Conservation (phyloP, 2,888 invertebrate species). For the Azorinus chamasolen region DNA sequence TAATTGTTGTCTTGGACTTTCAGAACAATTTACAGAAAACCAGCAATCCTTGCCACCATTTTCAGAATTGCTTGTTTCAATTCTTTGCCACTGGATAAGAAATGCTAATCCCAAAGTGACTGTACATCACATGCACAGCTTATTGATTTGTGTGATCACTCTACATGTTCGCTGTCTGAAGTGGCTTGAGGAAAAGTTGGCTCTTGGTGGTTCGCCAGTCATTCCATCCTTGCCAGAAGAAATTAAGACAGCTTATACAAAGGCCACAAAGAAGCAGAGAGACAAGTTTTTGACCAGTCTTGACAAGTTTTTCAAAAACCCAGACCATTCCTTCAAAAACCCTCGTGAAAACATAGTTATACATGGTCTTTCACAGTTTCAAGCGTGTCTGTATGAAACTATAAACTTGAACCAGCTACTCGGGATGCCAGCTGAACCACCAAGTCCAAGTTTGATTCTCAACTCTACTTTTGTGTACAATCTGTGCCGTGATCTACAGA, state of each 20-base stretch:
- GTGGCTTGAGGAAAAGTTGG: conserved; percentile 45
- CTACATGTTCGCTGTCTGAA: conserved; percentile 45
- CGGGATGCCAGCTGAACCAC: conserved; percentile 66
- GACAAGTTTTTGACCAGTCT: conserved; percentile 42
- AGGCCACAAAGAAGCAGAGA: conserved; percentile 26
- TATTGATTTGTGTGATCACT: conserved; percentile 59
- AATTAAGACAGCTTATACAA: conserved; percentile 31
- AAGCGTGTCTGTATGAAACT: conserved; percentile 79
- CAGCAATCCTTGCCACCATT: conserved; percentile 6
- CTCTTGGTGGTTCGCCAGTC: conserved; percentile 22
- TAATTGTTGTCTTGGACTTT: conserved; percentile 31
- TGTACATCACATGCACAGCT: conserved; percentile 61
- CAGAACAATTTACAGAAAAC: background rate
- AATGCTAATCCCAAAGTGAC: conserved; percentile 72
- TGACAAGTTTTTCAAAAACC: conserved; percentile 57
- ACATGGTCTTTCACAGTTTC: conserved; percentile 85
- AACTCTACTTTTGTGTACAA: conserved; percentile 83
- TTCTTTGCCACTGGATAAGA: conserved; percentile 71
- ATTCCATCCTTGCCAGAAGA: conserved; percentile 31
- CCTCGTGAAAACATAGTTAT: conserved; percentile 58
- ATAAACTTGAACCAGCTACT: conserved; percentile 83
- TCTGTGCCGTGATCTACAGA: conserved; percentile 72
- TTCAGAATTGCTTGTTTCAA: conserved; percentile 47
- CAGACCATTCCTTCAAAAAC: conserved; percentile 61
- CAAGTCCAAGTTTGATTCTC: conserved; percentile 71